Evolutionary conservation across 2,888 invertebrate genomes (phyloP), one percentile per base, ranked within the genome.

Genomic region (Leucophenga montana): DNA sequence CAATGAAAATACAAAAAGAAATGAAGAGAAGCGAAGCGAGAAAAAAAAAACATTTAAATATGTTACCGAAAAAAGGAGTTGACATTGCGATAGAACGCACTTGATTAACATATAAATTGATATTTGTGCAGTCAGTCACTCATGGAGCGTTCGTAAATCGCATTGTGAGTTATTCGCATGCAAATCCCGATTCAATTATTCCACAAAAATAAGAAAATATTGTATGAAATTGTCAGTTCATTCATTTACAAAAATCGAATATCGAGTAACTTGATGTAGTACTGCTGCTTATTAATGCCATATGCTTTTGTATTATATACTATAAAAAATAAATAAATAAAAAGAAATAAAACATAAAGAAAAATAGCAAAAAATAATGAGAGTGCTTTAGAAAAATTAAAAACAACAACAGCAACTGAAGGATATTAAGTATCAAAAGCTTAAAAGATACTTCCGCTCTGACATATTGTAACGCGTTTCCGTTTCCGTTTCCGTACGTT

Each of bases 81-180:
- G 18, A 13, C 16, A 14, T 14, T 62, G 62, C 62, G 71, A 65
- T 48, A 22, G 27, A 20, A 73, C 71, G 78, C 66, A 31, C 11
- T 16, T 27, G 31, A 80, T 80, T 80, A 83, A 82, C 80, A 80
- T 80, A 80, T 83, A 80, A 83, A 80, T 80, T 80, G 80, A 77
- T 71, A 46, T 56, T 13, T 14, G 75, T 72, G 74, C 71, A 73
- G n/a, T n/a, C 71, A 39, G 39, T 39, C 39, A 11, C 1, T 39
- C 39, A 39, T 39, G 39, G 11, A 39, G 39, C 39, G 1, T 39
- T 33, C 4, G 33, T 33, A 33, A 33, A 33, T 33, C 8, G 33
- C 73, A 73, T 73, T 75, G 73, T 73, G 75, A 56, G 20, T 14
- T 18, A 39, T 20, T 54, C 27, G 11, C 14, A 50, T 50, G 16